Conservation (phyloP, 37 sponge, comb jelly and placozoan species). For the Diacarnus erythraeanus region DNA sequence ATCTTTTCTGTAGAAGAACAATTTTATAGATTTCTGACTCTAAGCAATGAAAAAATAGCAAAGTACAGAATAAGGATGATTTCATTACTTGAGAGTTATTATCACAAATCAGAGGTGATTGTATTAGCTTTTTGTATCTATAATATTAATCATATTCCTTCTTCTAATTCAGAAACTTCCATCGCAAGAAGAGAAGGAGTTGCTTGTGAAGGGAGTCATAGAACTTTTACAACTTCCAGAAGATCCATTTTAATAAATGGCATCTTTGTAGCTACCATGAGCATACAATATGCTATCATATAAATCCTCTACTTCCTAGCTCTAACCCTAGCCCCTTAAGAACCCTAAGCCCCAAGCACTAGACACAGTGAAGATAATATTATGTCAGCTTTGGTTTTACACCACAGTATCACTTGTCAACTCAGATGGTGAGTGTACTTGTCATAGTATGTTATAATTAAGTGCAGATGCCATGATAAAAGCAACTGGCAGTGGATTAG, state of each 20-base stretch:
- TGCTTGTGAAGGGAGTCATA: constrained; percentile 32
- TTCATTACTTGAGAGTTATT: constrained; percentile 35
- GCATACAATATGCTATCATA: too few relatives aligned
- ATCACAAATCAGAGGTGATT: constrained; percentile 46
- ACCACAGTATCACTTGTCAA: too few relatives aligned
- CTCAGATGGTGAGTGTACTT: too few relatives aligned
- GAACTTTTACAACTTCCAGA: constrained; percentile 39
- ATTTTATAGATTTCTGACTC: constrained; percentile 56
- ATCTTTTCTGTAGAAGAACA: constrained; percentile 51
- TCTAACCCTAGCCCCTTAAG: too few relatives aligned
- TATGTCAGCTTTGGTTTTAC: too few relatives aligned
- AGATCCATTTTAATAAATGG: constrained; percentile 12
- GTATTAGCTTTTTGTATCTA: not conserved
- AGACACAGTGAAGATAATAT: too few relatives aligned
- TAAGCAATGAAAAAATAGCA: constrained; percentile 61
- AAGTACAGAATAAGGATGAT: constrained; percentile 18
- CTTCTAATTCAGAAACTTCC: constrained; percentile 29
- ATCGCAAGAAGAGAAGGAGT: constrained; percentile 9
- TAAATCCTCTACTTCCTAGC: too few relatives aligned
- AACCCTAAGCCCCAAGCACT: too few relatives aligned
- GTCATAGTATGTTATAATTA: too few relatives aligned
- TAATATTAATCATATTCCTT: not conserved
- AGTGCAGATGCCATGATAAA: too few relatives aligned
- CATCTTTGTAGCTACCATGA: too few relatives aligned
- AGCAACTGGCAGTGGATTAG: too few relatives aligned